Evolutionary conservation across 1,140 invertebrate species (phyloP).

Genomic region (Pteromalus puparum): DNA sequence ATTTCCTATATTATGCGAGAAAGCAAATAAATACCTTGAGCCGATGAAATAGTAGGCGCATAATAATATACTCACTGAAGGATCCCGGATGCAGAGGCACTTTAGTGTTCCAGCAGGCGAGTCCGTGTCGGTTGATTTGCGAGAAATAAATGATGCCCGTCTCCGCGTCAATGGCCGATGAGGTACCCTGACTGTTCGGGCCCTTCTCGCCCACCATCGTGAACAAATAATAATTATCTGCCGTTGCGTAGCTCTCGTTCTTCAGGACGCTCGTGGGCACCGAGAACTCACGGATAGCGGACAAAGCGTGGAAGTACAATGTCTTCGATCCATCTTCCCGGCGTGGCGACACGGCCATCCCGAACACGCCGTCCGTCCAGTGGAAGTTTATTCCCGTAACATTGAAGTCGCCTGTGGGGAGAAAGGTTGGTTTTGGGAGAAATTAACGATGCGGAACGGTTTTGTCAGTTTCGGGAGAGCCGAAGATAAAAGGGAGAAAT

Average conservation of each 20-base stretch:
- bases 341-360: conserved; percentile 79
- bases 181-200: conserved; percentile 74
- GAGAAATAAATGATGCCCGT: conserved; percentile 80
- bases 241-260: conserved; percentile 79
- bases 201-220: conserved; percentile 79
- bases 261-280: conserved; percentile 82
- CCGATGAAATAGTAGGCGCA: too few species aligned
- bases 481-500: too few species aligned
- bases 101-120: conserved; percentile 84
- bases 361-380: conserved; percentile 86
- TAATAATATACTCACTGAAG: conserved; percentile 64
- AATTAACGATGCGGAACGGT: background rate
- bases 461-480: background rate
- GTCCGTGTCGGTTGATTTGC: conserved; percentile 80
- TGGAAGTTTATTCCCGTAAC: conserved; percentile 85
- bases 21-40: too few species aligned
- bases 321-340: conserved; percentile 78
- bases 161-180: conserved; percentile 77
- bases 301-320: conserved; percentile 86
- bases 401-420: conserved; percentile 78
- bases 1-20: too few species aligned
- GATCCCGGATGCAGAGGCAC: conserved; percentile 73
- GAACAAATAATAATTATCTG: conserved; percentile 64
- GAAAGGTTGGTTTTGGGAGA: background rate
- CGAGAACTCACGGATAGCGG: conserved; percentile 84